These are phyloP conservation scores for Panthera uncia DNA, from an alignment of 2,113 vertebrate species.

Conservation along the genomic window DNA sequence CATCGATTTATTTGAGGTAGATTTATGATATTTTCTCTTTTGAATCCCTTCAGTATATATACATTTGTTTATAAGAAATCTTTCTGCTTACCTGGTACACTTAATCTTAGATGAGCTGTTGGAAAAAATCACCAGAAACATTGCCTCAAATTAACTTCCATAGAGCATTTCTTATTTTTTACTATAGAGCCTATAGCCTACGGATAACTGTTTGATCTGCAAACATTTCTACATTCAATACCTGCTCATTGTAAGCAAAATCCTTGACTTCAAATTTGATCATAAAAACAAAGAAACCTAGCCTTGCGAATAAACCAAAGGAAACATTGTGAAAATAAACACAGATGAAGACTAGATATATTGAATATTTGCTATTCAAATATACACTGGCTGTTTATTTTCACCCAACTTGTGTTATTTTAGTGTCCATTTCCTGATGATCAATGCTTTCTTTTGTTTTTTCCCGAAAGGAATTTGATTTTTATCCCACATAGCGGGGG, in stretches of 20 bases:
- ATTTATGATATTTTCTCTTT: background rate
- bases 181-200: background rate
- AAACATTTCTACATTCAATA: background rate
- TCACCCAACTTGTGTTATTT: background rate
- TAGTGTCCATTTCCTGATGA: background rate
- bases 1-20: slow-evolving; percentile 9
- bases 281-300: background rate
- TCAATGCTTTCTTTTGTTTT: background rate
- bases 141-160: background rate
- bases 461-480: background rate
- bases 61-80: background rate
- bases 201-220: background rate
- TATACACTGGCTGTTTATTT: background rate
- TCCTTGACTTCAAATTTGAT: background rate
- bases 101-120: background rate
- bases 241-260: background rate
- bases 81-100: background rate
- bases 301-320: background rate
- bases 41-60: background rate
- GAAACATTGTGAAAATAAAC: background rate
- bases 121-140: background rate
- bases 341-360: background rate
- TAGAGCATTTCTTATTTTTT: slow-evolving; percentile 14
- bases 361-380: background rate
- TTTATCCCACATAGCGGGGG: background rate